Base-by-base conservation (phyloP, 2,797 vertebrate genomes). In the Anabas testudineus region DNA sequence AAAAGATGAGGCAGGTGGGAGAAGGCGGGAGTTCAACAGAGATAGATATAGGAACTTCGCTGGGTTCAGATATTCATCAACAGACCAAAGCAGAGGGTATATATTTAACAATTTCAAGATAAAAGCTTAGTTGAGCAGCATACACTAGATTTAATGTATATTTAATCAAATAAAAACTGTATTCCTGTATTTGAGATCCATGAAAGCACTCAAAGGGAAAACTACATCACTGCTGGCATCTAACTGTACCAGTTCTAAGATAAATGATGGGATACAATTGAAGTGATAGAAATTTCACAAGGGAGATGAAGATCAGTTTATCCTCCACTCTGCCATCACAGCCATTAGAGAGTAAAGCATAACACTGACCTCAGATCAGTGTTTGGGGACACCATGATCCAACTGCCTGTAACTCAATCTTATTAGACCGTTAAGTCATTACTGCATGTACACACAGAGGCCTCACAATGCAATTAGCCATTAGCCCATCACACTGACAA, bases 351-450 rank as follows among this genome's bases (percentile, higher is more conserved):
- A 75, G 56, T 78, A 82, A 87, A 81, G 70, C 62, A 78, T 59
- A 87, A 76, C 71, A 74, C 82, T 87, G 89, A 90, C 87, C 90
- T 83, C 71, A 78, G 83, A 85, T 90, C 88, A 88, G 87, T 84
- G 83, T 85, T 89, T 81, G 68, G 88, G 88, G 85, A 91, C 76
- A 71, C 58, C 30, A 52, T 71, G 74, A 90, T 85, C 78, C 76
- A 78, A 85, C 83, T 86, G 87, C 81, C 83, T 88, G 89, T 90
- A 89, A 91, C 87, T 90, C 89, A 90, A 92, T 92, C 91, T 90
- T 88, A 91, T 91, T 90, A 92, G 90, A 92, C 87, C 87, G 87
- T 91, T 89, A 92, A 91, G 90, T 92, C 87, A 92, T 93, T 92
- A 92, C 84, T 73, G 75, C 85, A 84, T 88, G 87, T 88, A 90